Evolutionary conservation across 1,140 invertebrate species (phyloP).

Genomic region (Gonioctena quinquepunctata): DNA sequence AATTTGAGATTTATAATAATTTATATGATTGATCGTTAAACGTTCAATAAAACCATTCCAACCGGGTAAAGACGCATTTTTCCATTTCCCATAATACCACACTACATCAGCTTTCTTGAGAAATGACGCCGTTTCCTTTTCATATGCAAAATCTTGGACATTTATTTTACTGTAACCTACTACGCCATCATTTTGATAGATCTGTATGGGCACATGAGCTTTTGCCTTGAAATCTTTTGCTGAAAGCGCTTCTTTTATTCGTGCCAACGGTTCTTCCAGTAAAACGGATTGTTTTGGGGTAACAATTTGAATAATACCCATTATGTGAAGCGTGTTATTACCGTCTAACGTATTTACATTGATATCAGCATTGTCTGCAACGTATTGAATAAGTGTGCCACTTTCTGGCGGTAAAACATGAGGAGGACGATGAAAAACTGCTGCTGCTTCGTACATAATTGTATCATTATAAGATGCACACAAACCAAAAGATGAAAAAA

Average conservation of each 20-base stretch:
- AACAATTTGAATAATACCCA: constrained; percentile 53
- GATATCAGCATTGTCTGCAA: constrained; percentile 54
- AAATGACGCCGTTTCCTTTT: constrained; percentile 18
- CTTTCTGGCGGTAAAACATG: constrained; percentile 49
- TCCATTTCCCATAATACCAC: constrained; percentile 37
- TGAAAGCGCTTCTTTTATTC: constrained; percentile 31
- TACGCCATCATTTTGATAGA: constrained; percentile 41
- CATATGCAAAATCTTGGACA: constrained; percentile 26
- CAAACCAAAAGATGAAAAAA: constrained; percentile 49
- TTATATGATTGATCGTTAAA: constrained; percentile 30
- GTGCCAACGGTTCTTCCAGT: constrained; percentile 29
- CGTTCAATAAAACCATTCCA: constrained; percentile 43
- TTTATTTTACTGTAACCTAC: constrained; percentile 31
- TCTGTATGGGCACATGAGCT: constrained; percentile 41
- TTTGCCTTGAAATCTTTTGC: constrained; percentile 36
- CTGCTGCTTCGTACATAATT: constrained; percentile 48
- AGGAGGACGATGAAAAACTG: constrained; percentile 49
- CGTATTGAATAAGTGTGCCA: constrained; percentile 52
- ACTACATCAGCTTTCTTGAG: constrained; percentile 28
- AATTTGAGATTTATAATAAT: constrained; percentile 46
- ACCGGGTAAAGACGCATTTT: no score
- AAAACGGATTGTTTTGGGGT: constrained; percentile 44
- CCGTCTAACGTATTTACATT: constrained; percentile 54
- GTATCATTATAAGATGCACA: constrained; percentile 50
- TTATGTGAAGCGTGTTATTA: constrained; percentile 52